Evolutionary conservation across 1,140 invertebrate genomes (phyloP).

Genomic region (Microplitis demolitor): DNA sequence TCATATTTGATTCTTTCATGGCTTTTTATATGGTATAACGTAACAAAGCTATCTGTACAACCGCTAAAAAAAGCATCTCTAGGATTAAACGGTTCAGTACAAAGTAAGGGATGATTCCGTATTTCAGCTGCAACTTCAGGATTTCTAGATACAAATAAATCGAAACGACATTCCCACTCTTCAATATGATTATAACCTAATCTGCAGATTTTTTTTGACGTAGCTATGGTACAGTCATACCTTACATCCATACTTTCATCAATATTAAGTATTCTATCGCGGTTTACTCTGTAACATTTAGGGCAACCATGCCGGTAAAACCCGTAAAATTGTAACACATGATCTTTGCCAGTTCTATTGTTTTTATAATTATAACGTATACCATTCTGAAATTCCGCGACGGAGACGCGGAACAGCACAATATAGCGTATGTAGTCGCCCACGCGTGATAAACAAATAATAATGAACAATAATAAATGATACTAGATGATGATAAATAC

Average conservation of each 20-base stretch:
- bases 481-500: too few relatives aligned
- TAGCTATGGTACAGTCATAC: not conserved
- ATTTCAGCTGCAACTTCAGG: not conserved
- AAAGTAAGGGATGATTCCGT: not conserved
- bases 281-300: conserved; percentile 13
- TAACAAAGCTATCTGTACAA: conserved; percentile 42
- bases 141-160: not conserved
- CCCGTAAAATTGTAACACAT: conserved; percentile 1
- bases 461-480: too few relatives aligned
- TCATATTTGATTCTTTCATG: conserved; percentile 41
- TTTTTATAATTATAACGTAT: too few relatives aligned
- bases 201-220: not conserved
- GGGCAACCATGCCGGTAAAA: conserved; percentile 5
- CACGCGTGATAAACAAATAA: too few relatives aligned
- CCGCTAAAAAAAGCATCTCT: conserved; percentile 47
- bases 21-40: conserved; percentile 34
- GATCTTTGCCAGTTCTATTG: not conserved
- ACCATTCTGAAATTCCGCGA: too few relatives aligned
- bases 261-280: not conserved
- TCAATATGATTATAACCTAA: conserved; percentile 17
- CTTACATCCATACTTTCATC: not conserved
- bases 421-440: too few relatives aligned
- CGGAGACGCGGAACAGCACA: too few relatives aligned
- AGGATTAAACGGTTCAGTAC: conserved; percentile 18
- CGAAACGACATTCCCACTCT: conserved; percentile 22